These are phyloP conservation scores for Anabas testudineus DNA, from an alignment of 2,797 vertebrate species.

Conservation along the genomic window DNA sequence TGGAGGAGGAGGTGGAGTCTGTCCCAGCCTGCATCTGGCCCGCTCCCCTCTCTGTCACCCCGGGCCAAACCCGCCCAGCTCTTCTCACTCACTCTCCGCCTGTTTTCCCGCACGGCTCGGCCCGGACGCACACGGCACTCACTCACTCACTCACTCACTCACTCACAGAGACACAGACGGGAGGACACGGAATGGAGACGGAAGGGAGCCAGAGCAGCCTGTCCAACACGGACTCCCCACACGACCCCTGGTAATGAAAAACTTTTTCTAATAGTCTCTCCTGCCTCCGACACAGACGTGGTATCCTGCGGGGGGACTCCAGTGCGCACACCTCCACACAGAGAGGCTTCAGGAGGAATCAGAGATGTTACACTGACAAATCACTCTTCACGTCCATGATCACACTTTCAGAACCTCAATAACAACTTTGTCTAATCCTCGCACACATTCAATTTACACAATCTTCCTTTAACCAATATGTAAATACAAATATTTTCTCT, in stretches of 20 bases:
- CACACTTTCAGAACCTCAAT: slow-evolving; percentile 17
- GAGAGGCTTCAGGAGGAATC: slow-evolving; percentile 35
- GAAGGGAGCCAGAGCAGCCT: slow-evolving; percentile 96
- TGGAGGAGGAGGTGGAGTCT: slow-evolving; percentile 84
- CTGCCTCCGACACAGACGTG: slow-evolving; percentile 51
- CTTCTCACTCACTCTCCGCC: slow-evolving; percentile 81
- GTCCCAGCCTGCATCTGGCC: slow-evolving; percentile 82
- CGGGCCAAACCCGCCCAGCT: slow-evolving; percentile 81
- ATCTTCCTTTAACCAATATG: slow-evolving; percentile 18
- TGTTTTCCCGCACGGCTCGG: slow-evolving; percentile 80
- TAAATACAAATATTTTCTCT: slow-evolving; percentile 45
- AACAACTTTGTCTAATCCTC: slow-evolving; percentile 30
- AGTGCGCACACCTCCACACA: slow-evolving; percentile 55
- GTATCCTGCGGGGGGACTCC: slow-evolving; percentile 41
- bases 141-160: slow-evolving; percentile 55
- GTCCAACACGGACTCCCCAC: slow-evolving; percentile 95
- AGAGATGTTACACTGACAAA: slow-evolving; percentile 34
- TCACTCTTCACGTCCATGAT: slow-evolving; percentile 3
- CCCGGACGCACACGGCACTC: slow-evolving; percentile 74
- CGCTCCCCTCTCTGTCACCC: slow-evolving; percentile 84
- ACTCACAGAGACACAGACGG: slow-evolving; percentile 50
- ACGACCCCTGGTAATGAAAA: slow-evolving; percentile 93
- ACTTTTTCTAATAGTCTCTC: slow-evolving; percentile 40
- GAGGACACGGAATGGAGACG: slow-evolving; percentile 91
- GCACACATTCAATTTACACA: neutral